Base-by-base conservation (phyloP, 2,113 vertebrate genomes). In the Mus spicilegus region DNA sequence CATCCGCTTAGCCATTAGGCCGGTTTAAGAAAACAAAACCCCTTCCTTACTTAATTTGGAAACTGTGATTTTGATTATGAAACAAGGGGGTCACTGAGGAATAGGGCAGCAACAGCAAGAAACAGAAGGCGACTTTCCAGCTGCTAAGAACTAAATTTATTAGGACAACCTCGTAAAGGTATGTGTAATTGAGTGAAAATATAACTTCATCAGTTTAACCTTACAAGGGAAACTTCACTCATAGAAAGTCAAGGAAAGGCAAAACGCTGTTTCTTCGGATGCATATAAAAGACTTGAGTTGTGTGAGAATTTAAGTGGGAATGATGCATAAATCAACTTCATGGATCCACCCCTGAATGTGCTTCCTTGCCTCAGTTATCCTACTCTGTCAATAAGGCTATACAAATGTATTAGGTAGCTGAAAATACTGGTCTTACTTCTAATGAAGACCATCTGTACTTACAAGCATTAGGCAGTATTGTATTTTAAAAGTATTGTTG, bases 61-160 rank as follows among this genome's bases (percentile, higher is more conserved):
- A 96, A 65, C 89, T 96, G 92, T 87, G 82, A 89, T 96, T 96
- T 92, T 97, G 87, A 97, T 95, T 95, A 95, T 89, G 67, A 95
- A 96, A 91, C 86, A 91, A 92, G 95, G 46, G 46, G 69, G 33
- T 89, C 94, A 76, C 72, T 14, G 20, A 82, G 77, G 85, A 56
- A 94, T 61, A 78, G 49, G 4, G 42, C 12, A 65, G 69, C 84
- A 46, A 70, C 46, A 77, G 78, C 78, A 69, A 54, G 17, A 94
- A 89, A 46, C 42, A 12, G 65, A 75, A 96, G 77, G 46, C 26
- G 7, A 65, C n/a, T 82, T 82, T 92, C 54, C 19, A 73, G 65
- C 72, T 61, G 77, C 69, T 76, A 82, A 96, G 85, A 94, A 73
- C 51, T 67, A 20, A 90, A 92, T 95, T 90, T 94, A 89, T 95